Conservation (phyloP, 2,797 vertebrate genomes). For the Dicrostonyx torquatus region DNA sequence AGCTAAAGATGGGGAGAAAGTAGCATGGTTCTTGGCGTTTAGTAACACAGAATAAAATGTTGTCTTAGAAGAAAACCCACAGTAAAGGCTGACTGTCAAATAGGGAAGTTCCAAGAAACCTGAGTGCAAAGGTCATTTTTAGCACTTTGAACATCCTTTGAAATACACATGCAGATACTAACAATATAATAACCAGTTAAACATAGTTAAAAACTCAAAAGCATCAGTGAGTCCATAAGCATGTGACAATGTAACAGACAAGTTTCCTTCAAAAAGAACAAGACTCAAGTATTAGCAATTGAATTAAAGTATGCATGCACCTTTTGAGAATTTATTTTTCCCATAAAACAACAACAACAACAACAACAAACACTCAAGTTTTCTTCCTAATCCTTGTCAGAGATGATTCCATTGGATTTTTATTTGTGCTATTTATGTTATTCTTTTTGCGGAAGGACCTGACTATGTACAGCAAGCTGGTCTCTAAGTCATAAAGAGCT, state of each 20-base stretch:
- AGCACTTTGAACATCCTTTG: constrained; percentile 16
- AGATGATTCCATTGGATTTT: not conserved
- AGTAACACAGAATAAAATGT: not conserved
- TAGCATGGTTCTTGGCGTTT: not conserved
- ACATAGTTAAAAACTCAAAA: constrained; percentile 44
- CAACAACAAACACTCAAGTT: not conserved
- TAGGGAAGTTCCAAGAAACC: constrained; percentile 28
- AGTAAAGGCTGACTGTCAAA: constrained; percentile 9
- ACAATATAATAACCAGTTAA: not conserved
- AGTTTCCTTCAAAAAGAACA: not conserved
- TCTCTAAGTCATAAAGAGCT: not conserved
- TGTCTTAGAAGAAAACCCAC: constrained; percentile 7
- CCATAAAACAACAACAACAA: not conserved
- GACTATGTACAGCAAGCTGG: not conserved
- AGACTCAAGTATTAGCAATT: not conserved
- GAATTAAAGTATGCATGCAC: not conserved
- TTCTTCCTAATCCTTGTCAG: not conserved
- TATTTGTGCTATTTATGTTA: not conserved
- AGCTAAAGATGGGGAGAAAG: not conserved
- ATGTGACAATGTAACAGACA: constrained; percentile 9
- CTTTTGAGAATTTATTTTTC: not conserved
- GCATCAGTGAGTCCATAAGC: not conserved
- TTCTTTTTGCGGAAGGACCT: not conserved
- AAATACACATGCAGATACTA: constrained; percentile 17
- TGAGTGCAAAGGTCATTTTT: not conserved